Evolutionary conservation across 2,113 vertebrate genomes (phyloP).

Genomic region (Oceanodroma tethys): DNA sequence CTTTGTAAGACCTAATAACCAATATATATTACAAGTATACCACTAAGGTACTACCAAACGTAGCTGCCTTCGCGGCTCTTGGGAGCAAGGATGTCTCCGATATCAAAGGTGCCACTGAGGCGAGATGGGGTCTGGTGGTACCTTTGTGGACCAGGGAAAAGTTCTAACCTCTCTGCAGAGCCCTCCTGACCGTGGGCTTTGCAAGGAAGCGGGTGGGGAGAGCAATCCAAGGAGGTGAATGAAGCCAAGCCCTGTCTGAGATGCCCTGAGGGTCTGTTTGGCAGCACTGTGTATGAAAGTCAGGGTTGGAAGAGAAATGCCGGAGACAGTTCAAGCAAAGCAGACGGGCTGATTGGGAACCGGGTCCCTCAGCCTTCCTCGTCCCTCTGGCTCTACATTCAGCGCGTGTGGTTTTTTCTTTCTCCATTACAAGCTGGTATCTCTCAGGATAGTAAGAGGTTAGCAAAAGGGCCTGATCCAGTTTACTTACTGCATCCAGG

Average conservation of each 20-base stretch:
- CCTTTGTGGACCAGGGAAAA: background rate
- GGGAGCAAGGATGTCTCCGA: background rate
- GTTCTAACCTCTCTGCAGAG: background rate
- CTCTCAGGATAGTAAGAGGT: background rate
- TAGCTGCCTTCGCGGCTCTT: background rate
- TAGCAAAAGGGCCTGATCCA: background rate
- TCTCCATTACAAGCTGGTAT: accelerated
- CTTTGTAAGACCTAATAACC: background rate
- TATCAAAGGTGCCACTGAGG: background rate
- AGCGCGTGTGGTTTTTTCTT: background rate
- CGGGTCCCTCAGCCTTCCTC: background rate
- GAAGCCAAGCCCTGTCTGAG: background rate
- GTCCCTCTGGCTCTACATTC: background rate
- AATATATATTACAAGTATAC: background rate
- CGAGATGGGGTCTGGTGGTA: background rate
- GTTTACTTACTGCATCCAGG: background rate
- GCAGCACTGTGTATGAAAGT: background rate
- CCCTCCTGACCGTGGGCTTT: background rate
- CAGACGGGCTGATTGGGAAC: background rate
- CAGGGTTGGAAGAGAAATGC: background rate
- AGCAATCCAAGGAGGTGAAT: background rate
- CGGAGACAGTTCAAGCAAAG: background rate
- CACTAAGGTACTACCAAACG: accelerated
- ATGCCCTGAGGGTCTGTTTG: background rate
- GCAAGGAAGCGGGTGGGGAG: background rate